Percentiles rank a stretch among this genome's conserved stretches.
Conservation (phyloP, 2,113 vertebrate species). For the Smithornis capensis region DNA sequence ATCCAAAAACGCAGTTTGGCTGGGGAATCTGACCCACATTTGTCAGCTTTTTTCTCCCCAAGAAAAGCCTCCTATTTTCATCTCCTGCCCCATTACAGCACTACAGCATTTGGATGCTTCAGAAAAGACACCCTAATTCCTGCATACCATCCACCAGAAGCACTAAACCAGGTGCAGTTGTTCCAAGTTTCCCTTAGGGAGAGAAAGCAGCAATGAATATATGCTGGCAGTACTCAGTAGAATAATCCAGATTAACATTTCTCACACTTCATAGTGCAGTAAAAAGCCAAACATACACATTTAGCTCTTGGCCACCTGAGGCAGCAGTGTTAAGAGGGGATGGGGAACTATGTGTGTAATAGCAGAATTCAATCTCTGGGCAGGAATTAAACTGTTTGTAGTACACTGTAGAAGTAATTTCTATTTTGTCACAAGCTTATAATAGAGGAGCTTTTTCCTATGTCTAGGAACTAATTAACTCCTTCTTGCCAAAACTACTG, state of each 20-base stretch:
- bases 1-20: not conserved
- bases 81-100: not conserved
- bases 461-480: not conserved
- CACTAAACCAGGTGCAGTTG: not conserved
- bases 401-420: not conserved
- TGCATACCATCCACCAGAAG: not conserved
- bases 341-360: fast-evolving
- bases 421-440: not conserved
- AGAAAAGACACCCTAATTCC: not conserved
- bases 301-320: not conserved
- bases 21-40: not conserved
- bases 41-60: not conserved
- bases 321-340: not conserved
- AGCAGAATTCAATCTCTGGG: not conserved
- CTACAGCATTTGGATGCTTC: not conserved
- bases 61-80: not conserved
- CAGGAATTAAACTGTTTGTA: not conserved
- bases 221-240: not conserved
- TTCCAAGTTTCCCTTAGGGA: not conserved
- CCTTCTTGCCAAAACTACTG: not conserved
- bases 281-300: not conserved
- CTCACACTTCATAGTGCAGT: not conserved
- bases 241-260: not conserved
- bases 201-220: not conserved
- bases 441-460: not conserved